These are phyloP conservation scores for Mactromeris polynyma DNA, from an alignment of 2,888 invertebrate genomes.

Conservation along the genomic window DNA sequence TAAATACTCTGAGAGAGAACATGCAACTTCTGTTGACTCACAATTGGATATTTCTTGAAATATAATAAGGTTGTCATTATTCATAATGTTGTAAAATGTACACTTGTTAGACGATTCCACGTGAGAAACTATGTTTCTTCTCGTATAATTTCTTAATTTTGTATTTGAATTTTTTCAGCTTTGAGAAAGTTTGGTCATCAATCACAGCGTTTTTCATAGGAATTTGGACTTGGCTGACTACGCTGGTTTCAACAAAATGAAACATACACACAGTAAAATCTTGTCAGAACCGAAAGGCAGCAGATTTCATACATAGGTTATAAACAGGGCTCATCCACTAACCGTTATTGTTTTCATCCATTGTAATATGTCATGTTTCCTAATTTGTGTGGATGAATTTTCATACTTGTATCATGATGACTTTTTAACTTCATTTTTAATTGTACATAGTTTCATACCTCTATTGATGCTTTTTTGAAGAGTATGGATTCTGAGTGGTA, in stretches of 20 bases:
- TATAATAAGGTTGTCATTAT: too few relatives aligned
- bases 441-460: background rate
- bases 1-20: too few relatives aligned
- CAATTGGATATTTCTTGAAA: too few relatives aligned
- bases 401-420: background rate
- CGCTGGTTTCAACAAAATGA: conserved; percentile 29
- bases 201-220: conserved; percentile 44
- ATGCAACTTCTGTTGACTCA: too few relatives aligned
- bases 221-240: conserved; percentile 52
- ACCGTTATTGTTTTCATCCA: background rate
- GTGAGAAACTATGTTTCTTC: too few relatives aligned
- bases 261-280: background rate
- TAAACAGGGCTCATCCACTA: background rate
- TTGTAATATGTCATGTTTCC: background rate
- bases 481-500: too few relatives aligned
- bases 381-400: background rate
- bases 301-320: conserved; percentile 1
- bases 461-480: too few relatives aligned
- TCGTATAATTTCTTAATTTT: too few relatives aligned
- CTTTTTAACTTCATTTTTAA: background rate
- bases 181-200: conserved; percentile 55
- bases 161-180: conserved; percentile 49
- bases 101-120: too few relatives aligned
- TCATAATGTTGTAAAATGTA: too few relatives aligned
- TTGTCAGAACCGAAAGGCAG: background rate